Evolutionary conservation across 1,140 invertebrate genomes (phyloP), one percentile per base, ranked within the genome.

Genomic region (Wiebesia pumilae): DNA sequence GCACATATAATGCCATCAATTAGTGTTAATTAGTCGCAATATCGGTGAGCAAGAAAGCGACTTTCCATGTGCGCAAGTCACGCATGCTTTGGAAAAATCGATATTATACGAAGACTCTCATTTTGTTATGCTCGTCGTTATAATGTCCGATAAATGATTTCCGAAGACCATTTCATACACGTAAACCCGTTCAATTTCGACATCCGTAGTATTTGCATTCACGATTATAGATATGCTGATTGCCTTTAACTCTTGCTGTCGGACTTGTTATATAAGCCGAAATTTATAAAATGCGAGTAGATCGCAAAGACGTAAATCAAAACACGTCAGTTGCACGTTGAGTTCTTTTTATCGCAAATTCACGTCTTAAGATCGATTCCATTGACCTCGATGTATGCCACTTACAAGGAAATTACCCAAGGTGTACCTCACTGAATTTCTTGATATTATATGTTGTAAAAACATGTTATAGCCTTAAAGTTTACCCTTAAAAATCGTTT

Each of bases 231-330:
- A 40, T 16, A 6, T 35, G 62, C 21, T 19, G 40, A 81, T 69
- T 81, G 62, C 69, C 62, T 81, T 81, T 80, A 33, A 62, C 62
- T 12, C 58, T 6, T 10, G 58, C 24, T 4, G 58, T n/a, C 33
- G 54, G 83, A 3, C 83, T 79, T 43, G 75, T 79, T 84, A 78
- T 30, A 21, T 3, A 47, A 62, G 58, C 35, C 35, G 77, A 69
- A 62, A 73, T 85, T 65, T 43, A 81, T 85, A 85, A 85, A 85
- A 67, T 40, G 24, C 19, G 80, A 75, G 19, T 10, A 83, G 69
- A 51, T 30, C 65, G 65, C 43, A 24, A 0, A n/a, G 43, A 51
- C 33, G 84, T 85, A 81, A 85, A 85, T 85, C 77, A 81, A 69
- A 80, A 67, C 65, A 16, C 30, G 62, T 38, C 14, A 27, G 54